phyloP scores from a whole-genome alignment of 2,797 vertebrate genomes.

The Pogonophryne albipinna region DNA sequence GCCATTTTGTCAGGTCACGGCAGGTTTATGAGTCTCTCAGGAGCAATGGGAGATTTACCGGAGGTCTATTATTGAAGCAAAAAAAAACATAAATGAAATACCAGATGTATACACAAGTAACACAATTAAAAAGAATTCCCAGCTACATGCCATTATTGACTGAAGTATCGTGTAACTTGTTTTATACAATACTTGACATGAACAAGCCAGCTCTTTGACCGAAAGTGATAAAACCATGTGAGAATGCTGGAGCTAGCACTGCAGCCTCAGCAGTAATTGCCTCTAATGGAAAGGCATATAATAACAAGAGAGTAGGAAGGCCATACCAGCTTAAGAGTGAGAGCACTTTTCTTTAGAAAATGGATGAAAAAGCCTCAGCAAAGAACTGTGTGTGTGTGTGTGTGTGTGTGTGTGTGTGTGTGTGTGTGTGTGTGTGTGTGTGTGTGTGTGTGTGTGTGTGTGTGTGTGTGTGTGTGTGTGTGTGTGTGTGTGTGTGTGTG shows the following conservation, averaged over 20 bases:
- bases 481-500: slow-evolving; percentile 5
- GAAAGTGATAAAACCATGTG: slow-evolving; percentile 63
- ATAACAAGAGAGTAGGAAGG: slow-evolving; percentile 77
- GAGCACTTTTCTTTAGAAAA: slow-evolving; percentile 76
- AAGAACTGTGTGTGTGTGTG: slow-evolving; percentile 14
- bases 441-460: no score
- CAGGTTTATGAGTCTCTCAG: slow-evolving; percentile 78
- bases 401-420: not conserved
- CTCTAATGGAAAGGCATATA: slow-evolving; percentile 79
- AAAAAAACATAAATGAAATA: not conserved
- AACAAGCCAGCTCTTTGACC: slow-evolving; percentile 70
- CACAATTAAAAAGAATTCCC: not conserved
- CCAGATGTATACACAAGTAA: not conserved
- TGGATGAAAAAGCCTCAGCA: slow-evolving; percentile 65
- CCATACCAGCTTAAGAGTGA: slow-evolving; percentile 72
- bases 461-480: slow-evolving; percentile 14
- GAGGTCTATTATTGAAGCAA: not conserved
- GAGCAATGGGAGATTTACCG: slow-evolving; percentile 47
- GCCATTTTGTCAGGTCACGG: slow-evolving; percentile 77
- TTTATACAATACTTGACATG: slow-evolving; percentile 72
- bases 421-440: no score
- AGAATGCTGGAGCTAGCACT: slow-evolving; percentile 63
- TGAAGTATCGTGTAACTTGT: slow-evolving; percentile 66
- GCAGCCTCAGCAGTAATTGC: slow-evolving; percentile 72
- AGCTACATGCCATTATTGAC: slow-evolving; percentile 25